Conservation (phyloP, 2,888 invertebrate genomes). For the Spisula subtruncata region DNA sequence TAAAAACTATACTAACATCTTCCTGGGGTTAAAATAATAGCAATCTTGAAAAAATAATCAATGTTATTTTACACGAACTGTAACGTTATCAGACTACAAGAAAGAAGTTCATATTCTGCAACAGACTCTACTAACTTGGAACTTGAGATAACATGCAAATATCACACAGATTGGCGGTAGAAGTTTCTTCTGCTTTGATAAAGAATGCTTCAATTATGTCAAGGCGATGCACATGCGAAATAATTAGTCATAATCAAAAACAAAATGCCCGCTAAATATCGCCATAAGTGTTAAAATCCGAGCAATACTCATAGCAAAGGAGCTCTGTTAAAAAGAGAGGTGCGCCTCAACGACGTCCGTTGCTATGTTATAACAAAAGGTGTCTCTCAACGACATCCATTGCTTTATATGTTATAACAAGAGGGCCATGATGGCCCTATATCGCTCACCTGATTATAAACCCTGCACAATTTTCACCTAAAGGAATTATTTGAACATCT, state of each 20-base stretch:
- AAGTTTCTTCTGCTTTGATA: background rate
- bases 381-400: too few relatives aligned
- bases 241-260: background rate
- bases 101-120: background rate
- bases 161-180: background rate
- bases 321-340: too few relatives aligned
- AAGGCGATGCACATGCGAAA: background rate
- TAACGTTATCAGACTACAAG: background rate
- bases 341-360: background rate
- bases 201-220: background rate
- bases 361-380: too few relatives aligned
- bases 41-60: background rate
- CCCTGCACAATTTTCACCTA: too few relatives aligned
- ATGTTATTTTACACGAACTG: slow-evolving; percentile 12
- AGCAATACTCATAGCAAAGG: too few relatives aligned
- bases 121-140: background rate
- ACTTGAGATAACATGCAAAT: background rate
- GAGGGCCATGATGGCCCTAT: too few relatives aligned
- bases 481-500: too few relatives aligned
- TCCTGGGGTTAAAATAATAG: background rate
- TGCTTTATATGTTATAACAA: too few relatives aligned
- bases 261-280: background rate
- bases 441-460: too few relatives aligned
- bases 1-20: background rate
- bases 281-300: too few relatives aligned